Evolutionary conservation across 1,140 invertebrate genomes (phyloP), one percentile per base, ranked within the genome.

Genomic region (Trichonephila clavipes): DNA sequence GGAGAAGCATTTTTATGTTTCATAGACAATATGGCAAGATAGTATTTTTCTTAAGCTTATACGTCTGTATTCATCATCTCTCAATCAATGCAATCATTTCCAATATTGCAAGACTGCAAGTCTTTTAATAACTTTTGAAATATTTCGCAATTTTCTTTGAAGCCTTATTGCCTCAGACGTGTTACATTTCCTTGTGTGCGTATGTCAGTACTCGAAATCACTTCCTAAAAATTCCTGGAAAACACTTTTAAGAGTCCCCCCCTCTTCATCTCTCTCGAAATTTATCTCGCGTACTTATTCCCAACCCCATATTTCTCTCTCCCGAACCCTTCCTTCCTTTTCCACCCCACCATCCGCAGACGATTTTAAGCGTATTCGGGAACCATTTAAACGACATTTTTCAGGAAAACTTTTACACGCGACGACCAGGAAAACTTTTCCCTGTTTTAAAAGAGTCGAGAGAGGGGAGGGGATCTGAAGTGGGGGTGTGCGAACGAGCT

Each of bases 371-470:
- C 89, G 51, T 51, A 69, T 88, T 69, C 58, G 69, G 44, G 62
- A 91, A 86, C 90, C 90, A 92, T 92, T 92, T 85, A 86, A 92
- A 81, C 85, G 92, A 93, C 92, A 93, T 93, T 93, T 93, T 93
- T 93, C 92, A 88, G 86, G 85, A 81, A 61, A 93, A 93, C 62
- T 77, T 87, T 93, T 93, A 61, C 69, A 69, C 92, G 21, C 86
- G 40, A 61, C 58, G 40, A 28, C 34, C 28, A 19, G 24, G 82
- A 87, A 88, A 93, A 93, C 82, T 92, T 92, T 92, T 92, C 91
- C 90, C 59, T 77, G 81, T 92, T 92, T 86, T 58, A 69, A 85
- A 86, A 86, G 82, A 64, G 62, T 44, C 28, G 8, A 69, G 44
- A 24, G 18, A 28, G 21, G 24, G 88, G 88, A 4, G 18, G 40